Evolutionary conservation across 2,113 vertebrate genomes (phyloP), one percentile per base, ranked within the genome.

Genomic region (Syrrhaptes paradoxus): DNA sequence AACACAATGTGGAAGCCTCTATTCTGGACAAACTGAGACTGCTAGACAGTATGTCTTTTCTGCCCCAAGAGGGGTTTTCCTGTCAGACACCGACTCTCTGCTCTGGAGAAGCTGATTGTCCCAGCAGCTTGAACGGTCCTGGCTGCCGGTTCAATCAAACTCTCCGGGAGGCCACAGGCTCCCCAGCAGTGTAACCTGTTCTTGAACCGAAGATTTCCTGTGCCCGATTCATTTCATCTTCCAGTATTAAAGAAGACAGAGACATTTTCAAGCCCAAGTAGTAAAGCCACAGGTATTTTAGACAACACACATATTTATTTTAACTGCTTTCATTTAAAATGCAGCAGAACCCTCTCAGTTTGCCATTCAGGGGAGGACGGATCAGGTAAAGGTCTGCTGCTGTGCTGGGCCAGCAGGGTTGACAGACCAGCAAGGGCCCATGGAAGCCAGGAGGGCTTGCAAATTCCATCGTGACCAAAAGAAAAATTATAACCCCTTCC

Each of bases 11-110:
- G 2, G 6, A 89, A 92, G 84, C 62, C 54, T 92, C 73, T 85
- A 61, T 58, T 57, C 83, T 87, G 95, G 93, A 96, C 93, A 93
- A 93, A 96, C 91, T 94, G 83, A 90, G 88, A 92, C 70, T 82
- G 90, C 76, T 84, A 61, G 52, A 62, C 94, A 95, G 68, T 29
- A 71, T 54, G 83, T 81, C 92, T 58, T 93, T 85, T 52, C 83
- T 92, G 86, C 83, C 70, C 76, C 92, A 96, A 89, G 92, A 57
- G 80, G 88, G 80, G 80, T 82, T 93, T 96, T 90, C 83, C 72
- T 95, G 93, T 93, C 95, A 96, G 73, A 87, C 36, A 49, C 70
- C 65, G 73, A 87, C 92, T 87, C 51, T 80, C 79, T 66, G 83
- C 83, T 89, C 70, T 51, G 77, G 51, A 89, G 77, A 93, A 95